Evolutionary conservation across 2,888 invertebrate species (phyloP).

Genomic region (Agrotis ipsilon): DNA sequence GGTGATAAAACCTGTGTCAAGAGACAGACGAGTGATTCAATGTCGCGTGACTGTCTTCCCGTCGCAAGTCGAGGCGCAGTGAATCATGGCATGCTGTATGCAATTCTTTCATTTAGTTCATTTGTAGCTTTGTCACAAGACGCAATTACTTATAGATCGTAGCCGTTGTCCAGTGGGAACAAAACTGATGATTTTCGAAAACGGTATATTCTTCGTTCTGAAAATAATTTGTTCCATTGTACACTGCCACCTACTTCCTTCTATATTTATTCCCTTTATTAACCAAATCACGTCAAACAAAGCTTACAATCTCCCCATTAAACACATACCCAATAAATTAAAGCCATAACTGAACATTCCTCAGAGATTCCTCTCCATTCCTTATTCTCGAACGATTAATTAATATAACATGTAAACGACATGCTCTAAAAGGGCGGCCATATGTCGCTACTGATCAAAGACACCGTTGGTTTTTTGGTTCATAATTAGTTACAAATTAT

Average conservation of each 20-base stretch:
- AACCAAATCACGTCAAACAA: slow-evolving; percentile 33
- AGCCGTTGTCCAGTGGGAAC: not conserved
- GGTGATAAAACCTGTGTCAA: not conserved
- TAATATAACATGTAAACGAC: slow-evolving; percentile 72
- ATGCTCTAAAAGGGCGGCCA: slow-evolving; percentile 62
- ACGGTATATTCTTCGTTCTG: not conserved
- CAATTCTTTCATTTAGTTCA: not conserved
- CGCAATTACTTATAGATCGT: no score
- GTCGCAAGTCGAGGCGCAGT: not conserved
- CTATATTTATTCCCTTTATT: not conserved
- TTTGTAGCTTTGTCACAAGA: not conserved
- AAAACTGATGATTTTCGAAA: not conserved
- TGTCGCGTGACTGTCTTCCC: not conserved
- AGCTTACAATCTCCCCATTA: slow-evolving; percentile 28
- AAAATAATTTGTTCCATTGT: not conserved
- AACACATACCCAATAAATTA: slow-evolving; percentile 55
- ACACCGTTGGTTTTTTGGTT: slow-evolving; percentile 72
- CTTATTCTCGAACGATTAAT: slow-evolving; percentile 66
- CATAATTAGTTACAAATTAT: slow-evolving; percentile 87
- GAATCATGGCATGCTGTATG: not conserved
- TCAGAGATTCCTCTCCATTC: slow-evolving; percentile 49
- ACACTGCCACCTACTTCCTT: not conserved
- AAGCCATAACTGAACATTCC: slow-evolving; percentile 45
- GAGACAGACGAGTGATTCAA: not conserved
- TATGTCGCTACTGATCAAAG: slow-evolving; percentile 72